Conservation (phyloP, 2,888 invertebrate species). For the Boloria euphrosyne region DNA sequence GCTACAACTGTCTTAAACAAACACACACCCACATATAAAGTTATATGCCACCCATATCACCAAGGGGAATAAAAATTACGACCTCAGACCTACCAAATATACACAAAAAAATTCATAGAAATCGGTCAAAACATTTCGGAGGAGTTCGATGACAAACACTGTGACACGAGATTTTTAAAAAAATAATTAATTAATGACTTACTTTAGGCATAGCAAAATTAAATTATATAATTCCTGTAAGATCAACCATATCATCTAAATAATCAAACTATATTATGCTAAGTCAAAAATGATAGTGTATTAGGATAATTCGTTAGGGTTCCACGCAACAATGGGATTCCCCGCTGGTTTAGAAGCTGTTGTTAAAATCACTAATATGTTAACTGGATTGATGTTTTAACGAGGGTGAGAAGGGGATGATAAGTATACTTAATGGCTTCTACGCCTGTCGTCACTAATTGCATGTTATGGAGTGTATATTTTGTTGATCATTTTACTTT, state of each 20-base stretch:
- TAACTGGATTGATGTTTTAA: conserved; percentile 24
- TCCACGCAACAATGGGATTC: conserved; percentile 15
- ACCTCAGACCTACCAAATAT: too few species aligned
- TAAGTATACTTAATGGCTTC: conserved; percentile 11
- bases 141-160: too few species aligned
- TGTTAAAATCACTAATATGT: conserved; percentile 25
- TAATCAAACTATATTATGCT: conserved; percentile 15
- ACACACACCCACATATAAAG: too few species aligned
- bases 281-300: conserved; percentile 10
- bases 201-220: too few species aligned
- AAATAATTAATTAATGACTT: too few species aligned
- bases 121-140: too few species aligned
- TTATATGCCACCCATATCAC: too few species aligned
- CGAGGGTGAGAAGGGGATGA: conserved; percentile 3
- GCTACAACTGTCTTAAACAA: too few species aligned
- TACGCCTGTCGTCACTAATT: conserved; percentile 10
- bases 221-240: background rate
- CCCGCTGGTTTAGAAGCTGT: conserved; percentile 23
- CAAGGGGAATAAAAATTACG: too few species aligned
- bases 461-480: conserved; percentile 6
- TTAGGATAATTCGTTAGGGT: conserved; percentile 5
- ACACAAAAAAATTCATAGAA: too few species aligned
- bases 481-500: too few species aligned
- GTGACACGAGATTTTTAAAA: too few species aligned
- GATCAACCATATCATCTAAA: conserved; percentile 1